A percentile compares a stretch with the other conserved stretches of the same genome.
Conservation (phyloP, 1,140 invertebrate species). For the Drosophila takahashii region DNA sequence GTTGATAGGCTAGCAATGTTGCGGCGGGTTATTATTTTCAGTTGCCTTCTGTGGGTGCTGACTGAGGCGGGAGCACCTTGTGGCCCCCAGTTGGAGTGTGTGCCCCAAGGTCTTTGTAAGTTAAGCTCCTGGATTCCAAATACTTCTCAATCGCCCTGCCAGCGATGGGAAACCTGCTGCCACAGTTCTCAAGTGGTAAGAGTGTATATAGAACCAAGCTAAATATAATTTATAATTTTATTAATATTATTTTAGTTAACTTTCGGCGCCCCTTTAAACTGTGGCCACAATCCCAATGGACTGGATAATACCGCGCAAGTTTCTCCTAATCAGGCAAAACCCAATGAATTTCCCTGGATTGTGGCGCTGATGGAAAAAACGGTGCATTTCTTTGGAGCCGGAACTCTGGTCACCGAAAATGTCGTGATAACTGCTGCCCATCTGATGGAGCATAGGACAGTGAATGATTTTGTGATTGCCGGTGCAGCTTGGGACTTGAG, state of each 20-base stretch:
- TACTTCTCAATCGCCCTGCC: not conserved
- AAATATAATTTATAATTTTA: too few species aligned
- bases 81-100: constrained; percentile 6
- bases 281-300: constrained; percentile 1
- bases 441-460: not conserved
- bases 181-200: not conserved
- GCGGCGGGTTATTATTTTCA: not conserved
- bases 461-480: not conserved
- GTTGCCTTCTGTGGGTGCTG: not conserved
- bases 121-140: not conserved
- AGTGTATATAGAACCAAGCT: too few species aligned
- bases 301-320: not conserved
- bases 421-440: constrained; percentile 7
- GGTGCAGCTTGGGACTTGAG: constrained; percentile 9
- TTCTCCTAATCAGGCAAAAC: not conserved
- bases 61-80: not conserved
- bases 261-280: not conserved
- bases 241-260: not conserved
- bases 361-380: not conserved
- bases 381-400: not conserved
- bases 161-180: not conserved
- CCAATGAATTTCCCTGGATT: constrained; percentile 13
- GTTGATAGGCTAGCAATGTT: not conserved
- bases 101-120: constrained; percentile 1
- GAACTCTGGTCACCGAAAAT: constrained; percentile 16